Base-by-base conservation (phyloP, 2,113 vertebrate species). In the Tetraodon nigroviridis region DNA sequence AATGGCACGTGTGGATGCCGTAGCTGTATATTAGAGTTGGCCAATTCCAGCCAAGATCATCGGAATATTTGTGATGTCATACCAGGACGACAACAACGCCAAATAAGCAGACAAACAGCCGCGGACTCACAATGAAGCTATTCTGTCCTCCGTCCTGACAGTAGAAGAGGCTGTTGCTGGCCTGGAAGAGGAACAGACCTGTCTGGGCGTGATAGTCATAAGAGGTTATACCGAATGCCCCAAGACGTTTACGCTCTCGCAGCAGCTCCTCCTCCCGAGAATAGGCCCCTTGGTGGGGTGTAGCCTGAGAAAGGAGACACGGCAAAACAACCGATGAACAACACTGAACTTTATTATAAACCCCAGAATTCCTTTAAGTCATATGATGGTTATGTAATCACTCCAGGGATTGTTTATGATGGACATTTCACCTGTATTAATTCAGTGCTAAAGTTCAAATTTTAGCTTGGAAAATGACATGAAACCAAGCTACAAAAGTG, bases 171-270 rank as follows among this genome's bases (percentile, higher is more conserved):
- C 96, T 98, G 71, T 96, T 98, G 90, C 92, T 97, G 83, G 96
- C 96, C 90, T 98, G 96, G 87, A 99, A 99, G 41, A 99, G 95
- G 90, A 99, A 99, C 15, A 98, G 91, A 78, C 96, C 96, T 0
- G 92, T 97, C 71, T 92, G 91, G 0, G 92, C 83, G 73, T 99
- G 96, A 86, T 97, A 98, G 88, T 98, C 96, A 0, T 98, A 98
- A 0, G 96, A 99, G 0, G 96, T 99, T 83, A 99, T 99, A 15
- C 96, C 96, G 7, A 97, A 99, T 7, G 94, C 95, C 0, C 96
- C 96, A 1, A 99, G 89, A 2, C 96, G 89, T 79, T 98, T 99
- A 52, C 96, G 91, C 22, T 99, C 96, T 48, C 96, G 89, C 55
- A 99, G 75, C 21, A 99, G 89, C 51, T 99, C 96, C 78, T 99